These are phyloP conservation scores for Dicyrtoma fusca DNA, from an alignment of 2,888 invertebrate species.

Conservation along the genomic window DNA sequence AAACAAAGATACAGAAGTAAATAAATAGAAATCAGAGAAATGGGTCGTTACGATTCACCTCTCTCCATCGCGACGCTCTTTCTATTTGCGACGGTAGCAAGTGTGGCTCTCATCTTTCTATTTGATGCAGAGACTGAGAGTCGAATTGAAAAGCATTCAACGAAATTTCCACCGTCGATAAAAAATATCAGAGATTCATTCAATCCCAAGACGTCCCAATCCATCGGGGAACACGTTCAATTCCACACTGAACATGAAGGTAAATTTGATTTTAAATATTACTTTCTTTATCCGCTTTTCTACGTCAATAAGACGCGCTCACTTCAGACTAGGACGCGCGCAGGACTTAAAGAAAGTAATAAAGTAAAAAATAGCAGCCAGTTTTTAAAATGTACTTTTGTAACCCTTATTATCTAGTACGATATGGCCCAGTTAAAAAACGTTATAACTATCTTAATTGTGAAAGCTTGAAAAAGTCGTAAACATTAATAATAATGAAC, in stretches of 20 bases:
- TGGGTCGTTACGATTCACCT: conserved; percentile 53
- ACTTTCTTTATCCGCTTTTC: background rate
- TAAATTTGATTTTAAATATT: background rate
- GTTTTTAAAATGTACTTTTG: no score
- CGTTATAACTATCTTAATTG: no score
- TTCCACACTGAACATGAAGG: background rate
- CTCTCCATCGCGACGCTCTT: conserved; percentile 51
- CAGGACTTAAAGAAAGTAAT: no score
- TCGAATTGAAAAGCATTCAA: conserved; percentile 33
- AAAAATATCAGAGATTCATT: background rate
- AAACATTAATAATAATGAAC: no score
- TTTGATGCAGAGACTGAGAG: conserved; percentile 53
- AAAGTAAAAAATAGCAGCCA: no score
- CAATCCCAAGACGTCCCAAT: background rate
- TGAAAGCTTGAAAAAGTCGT: no score
- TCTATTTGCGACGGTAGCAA: conserved; percentile 50
- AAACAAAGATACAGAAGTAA: no score
- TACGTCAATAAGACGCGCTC: background rate
- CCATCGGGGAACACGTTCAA: background rate
- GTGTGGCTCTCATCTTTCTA: conserved; percentile 53
- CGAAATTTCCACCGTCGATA: background rate
- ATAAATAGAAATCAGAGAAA: conserved; percentile 7
- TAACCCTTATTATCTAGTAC: no score
- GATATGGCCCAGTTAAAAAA: no score
- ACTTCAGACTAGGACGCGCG: background rate